Base-by-base conservation (phyloP, 1,140 invertebrate species). In the Dolichoris vasculosae region DNA sequence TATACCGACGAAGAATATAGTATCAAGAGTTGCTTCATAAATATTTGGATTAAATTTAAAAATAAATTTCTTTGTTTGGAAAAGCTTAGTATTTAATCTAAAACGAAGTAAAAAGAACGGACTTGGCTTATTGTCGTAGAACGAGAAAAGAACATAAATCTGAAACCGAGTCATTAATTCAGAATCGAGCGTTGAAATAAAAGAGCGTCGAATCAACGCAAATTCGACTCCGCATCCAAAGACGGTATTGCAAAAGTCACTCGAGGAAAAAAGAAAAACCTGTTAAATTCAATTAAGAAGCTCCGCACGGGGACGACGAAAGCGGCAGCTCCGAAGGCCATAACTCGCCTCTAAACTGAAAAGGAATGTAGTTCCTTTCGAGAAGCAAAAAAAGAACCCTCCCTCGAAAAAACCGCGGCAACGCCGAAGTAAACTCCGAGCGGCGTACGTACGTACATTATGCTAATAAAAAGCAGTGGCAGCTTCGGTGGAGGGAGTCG, bases 391-490 rank as follows among this genome's bases (percentile, higher is more conserved):
- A 6, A 23, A 69, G 35, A 15, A 35, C n/a, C 32, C 20, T 26
- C 55, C 55, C 23, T 59, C 23, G 55, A 26, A 59, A 26, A n/a
- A 59, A 59, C 6, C 2, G 23, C 55, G 23, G 2, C 20, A n/a
- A n/a, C n/a, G n/a, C 2, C 20, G 9, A 26, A 69, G 64, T 69
- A 32, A 69, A 32, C 64, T 69, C 23, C 3, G 20, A 43, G 23
- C 43, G 26, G 46, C 40, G 13, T 51, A 64, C 40, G 13, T 51
- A 26, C 20, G n/a, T 71, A 59, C 71, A 83, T 83, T 83, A 76
- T 76, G 51, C 82, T 75, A 83, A 76, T 76, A 83, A 82, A 59
- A 82, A 59, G n/a, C 8, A 46, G 40, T 23, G 40, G 43, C 32
- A 51, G 67, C n/a, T n/a, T 0, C 32, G 43, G 63, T 15, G 35